Evolutionary conservation across 2,888 invertebrate genomes (phyloP), one percentile per base, ranked within the genome.

Genomic region (Glaucopsyche alexis): DNA sequence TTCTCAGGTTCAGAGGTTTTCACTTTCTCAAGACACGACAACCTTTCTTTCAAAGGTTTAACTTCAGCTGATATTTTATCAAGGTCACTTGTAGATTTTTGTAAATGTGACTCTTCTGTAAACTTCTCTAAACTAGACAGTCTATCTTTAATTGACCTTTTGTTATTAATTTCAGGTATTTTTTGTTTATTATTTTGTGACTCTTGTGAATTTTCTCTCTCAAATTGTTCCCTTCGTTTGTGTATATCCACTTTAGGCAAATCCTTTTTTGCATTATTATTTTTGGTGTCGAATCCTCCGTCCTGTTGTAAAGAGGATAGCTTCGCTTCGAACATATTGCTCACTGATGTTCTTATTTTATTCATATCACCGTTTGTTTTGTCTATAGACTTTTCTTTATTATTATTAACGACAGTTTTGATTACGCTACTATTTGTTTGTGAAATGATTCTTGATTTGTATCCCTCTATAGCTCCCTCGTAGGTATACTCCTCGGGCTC

Each of bases 401-500:
- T 87, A 78, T 90, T 83, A 76, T 84, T 89, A 69, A 89, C 90
- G 66, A 87, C 88, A 76, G 91, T 90, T 84, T 91, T 90, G 74
- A 91, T 85, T 64, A 91, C 89, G 76, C 83, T 89, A 78, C 91
- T 89, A 81, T 89, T 91, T 47, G 94, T 94, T 80, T 94, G 93
- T 55, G 95, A 94, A 80, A 95, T 94, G 69, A 96, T 96, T 79
- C 96, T 94, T 72, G 96, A 96, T 80, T 97, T 96, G 87, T 97
- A 97, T 79, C 96, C 96, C 83, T 97, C 96, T 80, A 97, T 97
- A 80, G 97, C 97, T 80, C 96, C 96, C 87, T 97, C 97, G 85
- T 97, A 97, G 0, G 97, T 97, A 87, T 97, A 97, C 85, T 97
- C 97, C 81, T 96, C 95, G 49, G 95, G 95, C 86, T 95, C 95